Conservation (phyloP, 2,113 vertebrate species). For the Otus sunia region DNA sequence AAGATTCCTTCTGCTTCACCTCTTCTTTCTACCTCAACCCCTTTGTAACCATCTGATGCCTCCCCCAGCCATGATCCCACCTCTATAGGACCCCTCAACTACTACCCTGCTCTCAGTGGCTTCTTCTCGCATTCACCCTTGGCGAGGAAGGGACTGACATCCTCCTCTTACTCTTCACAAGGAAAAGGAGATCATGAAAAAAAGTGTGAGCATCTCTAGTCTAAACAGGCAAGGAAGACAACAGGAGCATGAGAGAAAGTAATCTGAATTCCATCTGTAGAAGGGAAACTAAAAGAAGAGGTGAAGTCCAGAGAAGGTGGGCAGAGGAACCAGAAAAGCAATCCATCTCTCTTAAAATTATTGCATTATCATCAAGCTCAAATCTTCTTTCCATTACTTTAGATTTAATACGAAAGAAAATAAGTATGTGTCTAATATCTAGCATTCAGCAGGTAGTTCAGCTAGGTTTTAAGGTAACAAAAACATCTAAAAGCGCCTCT, state of each 20-base stretch:
- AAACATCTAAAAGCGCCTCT: not conserved
- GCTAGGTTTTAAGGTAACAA: not conserved
- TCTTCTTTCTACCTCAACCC: not conserved
- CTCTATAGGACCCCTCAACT: not conserved
- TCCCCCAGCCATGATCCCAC: not conserved
- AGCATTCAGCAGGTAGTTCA: not conserved
- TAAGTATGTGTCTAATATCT: not conserved
- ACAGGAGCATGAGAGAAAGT: not conserved
- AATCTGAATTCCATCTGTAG: not conserved
- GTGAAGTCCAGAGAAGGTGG: not conserved
- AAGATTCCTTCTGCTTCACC: not conserved
- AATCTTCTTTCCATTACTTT: not conserved
- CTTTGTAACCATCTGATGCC: not conserved
- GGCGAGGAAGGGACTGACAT: fast-evolving
- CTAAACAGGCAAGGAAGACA: not conserved
- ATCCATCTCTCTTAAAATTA: not conserved
- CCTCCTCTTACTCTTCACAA: not conserved
- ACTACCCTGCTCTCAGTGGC: not conserved
- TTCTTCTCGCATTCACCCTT: not conserved
- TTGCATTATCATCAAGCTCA: not conserved
- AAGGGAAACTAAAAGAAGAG: not conserved
- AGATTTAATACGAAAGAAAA: not conserved
- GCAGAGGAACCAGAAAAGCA: not conserved
- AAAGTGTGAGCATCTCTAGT: not conserved
- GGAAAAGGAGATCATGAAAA: not conserved